These are phyloP conservation scores for Drosophila pandora DNA, from an alignment of 1,140 invertebrate species.

Conservation along the genomic window DNA sequence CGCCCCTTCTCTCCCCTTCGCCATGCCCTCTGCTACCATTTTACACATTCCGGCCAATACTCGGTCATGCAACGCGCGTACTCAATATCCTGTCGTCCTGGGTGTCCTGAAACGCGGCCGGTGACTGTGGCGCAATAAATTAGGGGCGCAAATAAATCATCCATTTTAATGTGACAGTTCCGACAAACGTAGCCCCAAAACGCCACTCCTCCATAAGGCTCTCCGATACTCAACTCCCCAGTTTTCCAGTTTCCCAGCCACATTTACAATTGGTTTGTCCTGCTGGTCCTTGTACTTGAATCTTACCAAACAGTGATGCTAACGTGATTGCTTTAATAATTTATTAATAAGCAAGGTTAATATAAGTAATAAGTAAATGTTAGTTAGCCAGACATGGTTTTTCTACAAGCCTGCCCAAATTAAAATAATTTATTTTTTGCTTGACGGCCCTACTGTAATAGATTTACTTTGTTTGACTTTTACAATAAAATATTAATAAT, in stretches of 20 bases:
- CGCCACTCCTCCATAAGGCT: constrained; percentile 7
- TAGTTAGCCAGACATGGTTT: too few species aligned
- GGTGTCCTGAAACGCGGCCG: constrained; percentile 29
- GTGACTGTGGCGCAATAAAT: constrained; percentile 73
- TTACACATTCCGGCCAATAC: constrained; percentile 28
- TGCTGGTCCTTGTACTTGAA: constrained; percentile 33
- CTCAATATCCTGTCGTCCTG: constrained; percentile 67
- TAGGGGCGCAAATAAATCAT: constrained; percentile 80
- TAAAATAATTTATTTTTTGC: too few species aligned
- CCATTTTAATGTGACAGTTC: constrained; percentile 82
- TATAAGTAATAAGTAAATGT: too few species aligned
- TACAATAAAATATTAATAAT: too few species aligned
- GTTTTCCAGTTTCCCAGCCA: background rate
- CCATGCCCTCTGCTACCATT: constrained; percentile 25
- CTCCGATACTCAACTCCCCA: background rate
- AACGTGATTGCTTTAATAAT: too few species aligned
- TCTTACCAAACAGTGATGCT: constrained; percentile 15
- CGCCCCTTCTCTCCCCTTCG: background rate
- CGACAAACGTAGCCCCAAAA: constrained; percentile 62
- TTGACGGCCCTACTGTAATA: too few species aligned
- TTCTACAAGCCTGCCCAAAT: too few species aligned
- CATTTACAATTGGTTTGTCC: constrained; percentile 23
- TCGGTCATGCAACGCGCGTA: constrained; percentile 77
- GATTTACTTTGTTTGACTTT: too few species aligned
- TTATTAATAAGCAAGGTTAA: too few species aligned